Conservation (phyloP, 1,140 invertebrate genomes). For the Papilio polyxenes region DNA sequence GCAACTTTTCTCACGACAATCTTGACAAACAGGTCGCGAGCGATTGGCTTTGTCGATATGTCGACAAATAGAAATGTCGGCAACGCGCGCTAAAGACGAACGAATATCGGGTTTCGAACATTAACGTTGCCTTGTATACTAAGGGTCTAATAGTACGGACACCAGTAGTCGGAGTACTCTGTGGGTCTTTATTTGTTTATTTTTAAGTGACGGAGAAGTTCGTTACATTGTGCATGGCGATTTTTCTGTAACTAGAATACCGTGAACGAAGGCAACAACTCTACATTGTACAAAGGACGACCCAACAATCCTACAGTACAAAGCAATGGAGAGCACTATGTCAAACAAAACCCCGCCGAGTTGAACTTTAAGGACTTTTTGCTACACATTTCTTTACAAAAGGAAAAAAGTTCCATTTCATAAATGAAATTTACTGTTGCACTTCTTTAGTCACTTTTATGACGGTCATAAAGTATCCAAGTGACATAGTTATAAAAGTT, state of each 20-base stretch:
- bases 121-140: too few relatives aligned
- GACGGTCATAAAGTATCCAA: background rate
- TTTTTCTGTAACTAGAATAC: background rate
- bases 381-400: conserved; percentile 19
- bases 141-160: background rate
- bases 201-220: background rate
- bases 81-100: too few relatives aligned
- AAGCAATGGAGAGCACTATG: conserved; percentile 28
- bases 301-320: conserved; percentile 1
- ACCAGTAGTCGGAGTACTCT: background rate
- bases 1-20: too few relatives aligned
- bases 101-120: too few relatives aligned
- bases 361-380: conserved; percentile 21
- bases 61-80: too few relatives aligned
- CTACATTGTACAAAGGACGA: background rate
- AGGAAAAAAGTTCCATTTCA: background rate
- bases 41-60: too few relatives aligned
- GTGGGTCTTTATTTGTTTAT: background rate
- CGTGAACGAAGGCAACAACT: background rate
- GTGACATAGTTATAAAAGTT: background rate
- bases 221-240: background rate
- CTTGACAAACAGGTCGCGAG: too few relatives aligned
- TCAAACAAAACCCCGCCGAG: conserved; percentile 27
- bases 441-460: background rate
- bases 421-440: background rate